Percentiles rank a stretch among this genome's conserved stretches.
Conservation (phyloP, 1,140 invertebrate species). For the Anthonomus grandis region DNA sequence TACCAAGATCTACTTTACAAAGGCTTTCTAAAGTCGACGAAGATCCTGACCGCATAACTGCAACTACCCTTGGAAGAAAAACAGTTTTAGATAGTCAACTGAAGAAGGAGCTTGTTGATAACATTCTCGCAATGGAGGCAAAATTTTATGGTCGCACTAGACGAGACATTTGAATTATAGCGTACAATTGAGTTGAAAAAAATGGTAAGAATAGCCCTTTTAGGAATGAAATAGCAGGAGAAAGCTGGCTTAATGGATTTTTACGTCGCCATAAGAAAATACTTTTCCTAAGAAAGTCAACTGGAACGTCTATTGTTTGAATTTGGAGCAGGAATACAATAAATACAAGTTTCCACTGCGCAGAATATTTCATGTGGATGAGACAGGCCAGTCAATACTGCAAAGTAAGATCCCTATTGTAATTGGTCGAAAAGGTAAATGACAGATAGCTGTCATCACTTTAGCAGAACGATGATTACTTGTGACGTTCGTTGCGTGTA, state of each 20-base stretch:
- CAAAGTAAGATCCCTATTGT: conserved; percentile 40
- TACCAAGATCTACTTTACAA: no score
- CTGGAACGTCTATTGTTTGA: conserved; percentile 13
- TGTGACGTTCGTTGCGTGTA: conserved; percentile 30
- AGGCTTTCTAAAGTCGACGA: no score
- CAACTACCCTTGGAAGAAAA: no score
- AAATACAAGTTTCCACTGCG: conserved; percentile 33
- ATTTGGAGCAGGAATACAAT: conserved; percentile 2
- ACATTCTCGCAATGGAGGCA: conserved; percentile 15
- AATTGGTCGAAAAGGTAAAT: conserved; percentile 38
- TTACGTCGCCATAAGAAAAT: background rate
- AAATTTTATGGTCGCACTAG: conserved; percentile 9
- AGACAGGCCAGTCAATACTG: conserved; percentile 42
- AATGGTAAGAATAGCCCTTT: no score
- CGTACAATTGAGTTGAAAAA: conserved; percentile 16
- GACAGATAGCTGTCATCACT: conserved; percentile 40
- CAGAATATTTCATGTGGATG: conserved; percentile 46
- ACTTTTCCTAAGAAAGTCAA: conserved; percentile 4
- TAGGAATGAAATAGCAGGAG: no score
- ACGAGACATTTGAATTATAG: conserved; percentile 9
- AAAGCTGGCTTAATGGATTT: no score
- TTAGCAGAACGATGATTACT: conserved; percentile 41
- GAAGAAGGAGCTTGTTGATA: conserved; percentile 12
- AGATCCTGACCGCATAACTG: no score
- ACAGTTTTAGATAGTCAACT: no score